phyloP scores from a whole-genome alignment of 2,113 vertebrate genomes.

The Neolamprologus kungweensis region DNA sequence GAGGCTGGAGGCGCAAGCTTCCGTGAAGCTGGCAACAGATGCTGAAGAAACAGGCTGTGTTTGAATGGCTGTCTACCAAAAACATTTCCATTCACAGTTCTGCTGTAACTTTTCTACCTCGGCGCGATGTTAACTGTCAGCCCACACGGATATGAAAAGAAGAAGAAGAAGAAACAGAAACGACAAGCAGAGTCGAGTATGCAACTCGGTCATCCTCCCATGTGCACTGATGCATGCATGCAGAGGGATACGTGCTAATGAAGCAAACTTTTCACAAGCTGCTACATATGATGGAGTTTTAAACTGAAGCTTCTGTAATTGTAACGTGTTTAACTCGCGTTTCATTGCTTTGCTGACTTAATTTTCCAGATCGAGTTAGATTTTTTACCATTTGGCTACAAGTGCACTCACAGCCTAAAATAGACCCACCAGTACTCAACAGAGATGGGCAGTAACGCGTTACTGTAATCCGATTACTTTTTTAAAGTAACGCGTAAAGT shows the following conservation, averaged over 20 bases:
- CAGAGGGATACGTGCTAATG: not conserved
- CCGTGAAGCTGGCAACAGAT: not conserved
- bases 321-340: accelerated
- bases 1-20: not conserved
- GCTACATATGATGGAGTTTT: not conserved
- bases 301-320: not conserved
- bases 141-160: not conserved
- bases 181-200: not conserved
- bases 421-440: not conserved
- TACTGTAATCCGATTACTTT: no score
- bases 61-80: not conserved
- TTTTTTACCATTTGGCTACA: not conserved
- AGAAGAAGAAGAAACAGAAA: not conserved
- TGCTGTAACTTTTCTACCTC: not conserved
- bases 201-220: not conserved
- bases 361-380: accelerated
- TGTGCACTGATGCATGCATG: not conserved
- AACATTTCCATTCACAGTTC: not conserved
- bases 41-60: not conserved
- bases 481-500: accelerated
- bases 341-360: not conserved
- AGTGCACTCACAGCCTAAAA: not conserved
- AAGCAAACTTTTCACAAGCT: not conserved
- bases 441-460: accelerated
- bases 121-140: not conserved